These are phyloP conservation scores for Miltochrista miniata DNA, from an alignment of 2,888 invertebrate genomes.

Conservation along the genomic window DNA sequence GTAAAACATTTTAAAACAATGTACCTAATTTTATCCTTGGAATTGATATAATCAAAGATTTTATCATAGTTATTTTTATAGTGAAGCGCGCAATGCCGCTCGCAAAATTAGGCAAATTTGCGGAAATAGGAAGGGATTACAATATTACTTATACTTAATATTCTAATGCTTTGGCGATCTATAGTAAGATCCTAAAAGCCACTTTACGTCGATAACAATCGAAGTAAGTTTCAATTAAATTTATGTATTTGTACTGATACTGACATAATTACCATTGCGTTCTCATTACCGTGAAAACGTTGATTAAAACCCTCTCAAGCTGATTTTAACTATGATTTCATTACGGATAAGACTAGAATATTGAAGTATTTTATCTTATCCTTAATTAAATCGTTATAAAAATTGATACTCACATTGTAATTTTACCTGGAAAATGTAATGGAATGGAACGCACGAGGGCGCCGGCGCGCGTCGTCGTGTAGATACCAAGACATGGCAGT, in stretches of 20 bases:
- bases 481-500: constrained; percentile 3
- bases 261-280: constrained; percentile 14
- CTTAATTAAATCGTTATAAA: constrained; percentile 6
- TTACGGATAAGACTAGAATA: not conserved
- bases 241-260: constrained; percentile 12
- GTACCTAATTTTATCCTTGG: too few species aligned
- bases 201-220: constrained; percentile 7
- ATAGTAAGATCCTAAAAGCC: not conserved
- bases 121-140: too few species aligned
- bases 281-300: constrained; percentile 8
- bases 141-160: not conserved
- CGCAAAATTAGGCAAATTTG: too few species aligned
- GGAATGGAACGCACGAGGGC: constrained; percentile 14
- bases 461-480: constrained; percentile 5
- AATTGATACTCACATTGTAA: not conserved
- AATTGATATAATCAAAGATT: too few species aligned
- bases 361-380: constrained; percentile 12
- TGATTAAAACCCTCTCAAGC: constrained; percentile 5
- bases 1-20: too few species aligned
- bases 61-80: too few species aligned
- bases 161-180: not conserved
- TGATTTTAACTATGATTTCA: not conserved
- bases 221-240: not conserved
- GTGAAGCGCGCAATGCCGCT: too few species aligned
- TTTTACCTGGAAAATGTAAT: constrained; percentile 23